Evolutionary conservation across 2,888 invertebrate genomes (phyloP), one percentile per base, ranked within the genome.

Genomic region (Frankliniella fusca): DNA sequence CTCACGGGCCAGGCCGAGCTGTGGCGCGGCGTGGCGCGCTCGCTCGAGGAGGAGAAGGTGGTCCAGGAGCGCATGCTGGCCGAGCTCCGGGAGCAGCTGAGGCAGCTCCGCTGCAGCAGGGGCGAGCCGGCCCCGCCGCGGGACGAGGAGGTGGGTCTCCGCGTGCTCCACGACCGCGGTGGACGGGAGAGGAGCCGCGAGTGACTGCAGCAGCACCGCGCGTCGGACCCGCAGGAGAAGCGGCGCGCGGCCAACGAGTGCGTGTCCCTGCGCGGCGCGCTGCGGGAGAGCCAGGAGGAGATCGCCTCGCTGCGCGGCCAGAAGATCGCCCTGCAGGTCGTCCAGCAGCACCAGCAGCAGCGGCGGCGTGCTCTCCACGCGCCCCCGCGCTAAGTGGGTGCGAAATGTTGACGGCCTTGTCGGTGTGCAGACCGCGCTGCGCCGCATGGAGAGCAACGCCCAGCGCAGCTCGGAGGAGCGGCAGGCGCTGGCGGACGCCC

Each of bases 1-100:
- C 76, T 65, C n/a, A 81, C 81, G 23, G 65, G 80, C n/a, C 81
- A 48, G 70, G 70, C 70, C 23, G 70, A 70, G 70, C 70, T 70
- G 23, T 70, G 70, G 70, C 70, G 70, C 70, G 70, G 70, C 70
- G 70, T 70, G 70, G 70, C 70, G 70, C 70, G 70, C 23, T 70
- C 70, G 23, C 70, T 70, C 23, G 70, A 70, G 70, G 70, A 70
- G 23, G 70, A 70, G 70, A 70, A 70, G 70, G 70, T 70, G 70
- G 70, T 70, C 70, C 70, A 70, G 70, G 70, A 70, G 70, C n/a
- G 23, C 23, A 70, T 70, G 70, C 70, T 70, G 70, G n/a, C 70
- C 70, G 70, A 70, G 70, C 70, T 70, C 23, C 5, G 23, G 70
- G 70, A 70, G 70, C 70, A 70, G 70, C 23, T 70, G 23, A 20